Percentiles rank a stretch among this genome's conserved stretches.
Evolutionary conservation across 2,797 vertebrate genomes (phyloP).

Genomic region (Sciurus vulgaris): DNA sequence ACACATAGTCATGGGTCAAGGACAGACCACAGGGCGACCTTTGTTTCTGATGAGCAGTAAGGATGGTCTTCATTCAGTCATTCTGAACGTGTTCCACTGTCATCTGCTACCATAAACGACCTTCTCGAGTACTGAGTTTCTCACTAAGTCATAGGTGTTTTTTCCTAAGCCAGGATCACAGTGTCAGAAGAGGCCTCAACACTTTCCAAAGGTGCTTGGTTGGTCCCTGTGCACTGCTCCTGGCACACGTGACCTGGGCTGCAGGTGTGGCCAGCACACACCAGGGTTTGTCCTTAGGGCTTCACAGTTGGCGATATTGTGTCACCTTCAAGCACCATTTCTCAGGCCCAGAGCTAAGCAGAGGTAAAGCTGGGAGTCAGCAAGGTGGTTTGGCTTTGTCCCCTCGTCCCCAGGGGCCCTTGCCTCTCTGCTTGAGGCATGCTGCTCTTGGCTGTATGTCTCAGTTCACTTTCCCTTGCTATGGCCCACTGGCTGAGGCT

Average conservation of each 20-base stretch:
- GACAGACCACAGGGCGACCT: not conserved
- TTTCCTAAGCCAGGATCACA: not conserved
- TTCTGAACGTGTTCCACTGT: not conserved
- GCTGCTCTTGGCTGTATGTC: not conserved
- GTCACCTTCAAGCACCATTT: not conserved
- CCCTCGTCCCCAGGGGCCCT: too few relatives aligned
- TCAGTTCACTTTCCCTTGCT: too few relatives aligned
- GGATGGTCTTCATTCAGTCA: not conserved
- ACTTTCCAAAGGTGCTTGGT: not conserved
- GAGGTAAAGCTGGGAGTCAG: not conserved
- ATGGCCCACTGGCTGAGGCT: not conserved
- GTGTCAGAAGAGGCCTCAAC: not conserved
- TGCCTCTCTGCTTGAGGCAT: too few relatives aligned
- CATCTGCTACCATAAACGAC: not conserved
- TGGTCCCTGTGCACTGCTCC: not conserved
- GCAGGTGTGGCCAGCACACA: not conserved
- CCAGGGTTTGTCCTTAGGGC: not conserved
- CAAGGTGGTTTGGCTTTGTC: not conserved
- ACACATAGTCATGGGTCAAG: constrained; percentile 22
- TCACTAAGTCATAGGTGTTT: not conserved
- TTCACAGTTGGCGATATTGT: not conserved
- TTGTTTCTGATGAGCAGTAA: constrained; percentile 56
- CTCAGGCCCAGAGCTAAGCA: not conserved
- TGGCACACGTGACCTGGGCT: not conserved
- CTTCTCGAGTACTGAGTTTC: not conserved